phyloP scores from a whole-genome alignment of 2,113 vertebrate species.

The Ailuropoda melanoleuca region DNA sequence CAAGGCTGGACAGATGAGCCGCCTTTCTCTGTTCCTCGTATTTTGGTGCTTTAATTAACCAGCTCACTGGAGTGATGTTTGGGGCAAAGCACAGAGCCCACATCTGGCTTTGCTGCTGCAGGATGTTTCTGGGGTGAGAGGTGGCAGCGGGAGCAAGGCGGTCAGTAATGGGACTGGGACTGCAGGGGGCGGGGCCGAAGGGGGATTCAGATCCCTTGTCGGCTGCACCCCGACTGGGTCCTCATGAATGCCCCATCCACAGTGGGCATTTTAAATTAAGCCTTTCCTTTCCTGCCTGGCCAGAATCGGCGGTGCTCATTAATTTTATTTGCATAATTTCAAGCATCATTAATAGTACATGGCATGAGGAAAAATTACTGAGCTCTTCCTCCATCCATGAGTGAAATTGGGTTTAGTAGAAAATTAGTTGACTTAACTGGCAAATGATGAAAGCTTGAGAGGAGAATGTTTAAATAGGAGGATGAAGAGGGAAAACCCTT shows the following conservation, averaged over 20 bases:
- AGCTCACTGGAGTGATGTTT: background rate
- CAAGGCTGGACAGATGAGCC: slow-evolving; percentile 3
- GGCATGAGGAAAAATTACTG: slow-evolving; percentile 79
- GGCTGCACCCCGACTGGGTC: background rate
- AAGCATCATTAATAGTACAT: slow-evolving; percentile 84
- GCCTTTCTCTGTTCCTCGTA: background rate
- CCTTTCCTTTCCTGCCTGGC: background rate
- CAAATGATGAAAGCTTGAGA: slow-evolving; percentile 82
- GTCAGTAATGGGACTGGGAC: background rate
- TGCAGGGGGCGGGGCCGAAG: too few species aligned
- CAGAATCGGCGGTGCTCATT: slow-evolving; percentile 58
- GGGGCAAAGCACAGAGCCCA: background rate
- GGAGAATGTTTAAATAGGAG: slow-evolving; percentile 75
- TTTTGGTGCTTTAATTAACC: slow-evolving; percentile 44
- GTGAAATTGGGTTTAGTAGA: slow-evolving; percentile 87
- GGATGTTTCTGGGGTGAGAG: background rate
- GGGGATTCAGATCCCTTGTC: background rate
- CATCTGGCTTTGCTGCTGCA: background rate
- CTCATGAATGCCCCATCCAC: background rate
- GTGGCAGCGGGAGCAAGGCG: fast-evolving
- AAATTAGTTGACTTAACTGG: slow-evolving; percentile 88
- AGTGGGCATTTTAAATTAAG: background rate
- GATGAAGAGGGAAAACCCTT: background rate
- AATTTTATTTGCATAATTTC: slow-evolving; percentile 85
- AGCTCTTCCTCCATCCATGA: slow-evolving; percentile 84